Base-by-base conservation (phyloP, 2,113 vertebrate species). In the Zapornia atra region DNA sequence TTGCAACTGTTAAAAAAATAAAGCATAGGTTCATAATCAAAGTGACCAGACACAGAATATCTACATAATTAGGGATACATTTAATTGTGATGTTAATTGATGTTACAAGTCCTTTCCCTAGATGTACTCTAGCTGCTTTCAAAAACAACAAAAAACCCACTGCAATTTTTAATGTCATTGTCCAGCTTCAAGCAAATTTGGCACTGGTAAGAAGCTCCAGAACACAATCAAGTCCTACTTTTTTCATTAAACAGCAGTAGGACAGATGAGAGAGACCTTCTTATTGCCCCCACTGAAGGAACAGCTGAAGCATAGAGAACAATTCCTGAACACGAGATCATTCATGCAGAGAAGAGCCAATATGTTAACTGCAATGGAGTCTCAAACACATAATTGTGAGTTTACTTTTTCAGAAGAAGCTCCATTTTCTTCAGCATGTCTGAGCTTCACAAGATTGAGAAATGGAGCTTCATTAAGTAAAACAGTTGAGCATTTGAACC, bases 351-450 rank as follows among this genome's bases (percentile, higher is more conserved):
- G 40, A 50, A 71, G 6, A 69, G 11, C 7, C 34, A 78, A 20
- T 33, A 36, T 8, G 6, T 56, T 36, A 91, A 36, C 5, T 2
- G 5, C 0, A 0, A 4, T 9, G 16, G 6, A 21, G 42, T 20
- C 50, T 53, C 42, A 26, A 56, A 22, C 0, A 0, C 6, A 19
- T 18, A 15, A 36, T 28, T 75, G 65, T 60, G 72, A 9, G 11
- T 73, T 86, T 44, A 16, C 10, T 70, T 46, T 60, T 80, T 59
- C 61, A 88, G 36, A 91, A 22, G 33, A 14, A 86, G 4, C 12
- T 88, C 51, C 7, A 1, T 38, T 86, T 80, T 65, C 22, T 75
- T 33, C 22, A 42, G 28, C 46, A 73, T 0, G 1, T 9, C 26
- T 42, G 17, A 36, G 6, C 7, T 48, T 81, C 46, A 57, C n/a